Base-by-base conservation (phyloP, 2,797 vertebrate genomes). In the Betta splendens region DNA sequence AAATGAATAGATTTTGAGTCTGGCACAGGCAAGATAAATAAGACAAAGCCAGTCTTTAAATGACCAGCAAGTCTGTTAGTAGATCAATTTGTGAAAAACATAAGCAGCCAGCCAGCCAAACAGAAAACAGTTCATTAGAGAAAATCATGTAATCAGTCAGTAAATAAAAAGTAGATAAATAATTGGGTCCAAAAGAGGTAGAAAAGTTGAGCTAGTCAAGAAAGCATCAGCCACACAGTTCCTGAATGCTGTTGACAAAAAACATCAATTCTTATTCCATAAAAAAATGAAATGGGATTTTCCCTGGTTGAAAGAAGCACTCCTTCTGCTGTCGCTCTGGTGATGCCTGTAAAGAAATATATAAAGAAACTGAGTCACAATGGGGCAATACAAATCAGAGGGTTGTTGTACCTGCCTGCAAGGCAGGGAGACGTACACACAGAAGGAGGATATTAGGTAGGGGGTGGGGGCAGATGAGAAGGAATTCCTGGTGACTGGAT, bases 391-490 rank as follows among this genome's bases (percentile, higher is more conserved):
- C 82, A 72, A 91, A 90, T 90, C 81, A 79, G 77, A 88, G 59
- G 50, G 76, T 79, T 79, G 70, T 83, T 86, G 18, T 67, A 92
- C 93, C 91, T 94, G 90, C 91, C 89, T 87, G 79, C 69, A 73
- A 85, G 87, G 85, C 78, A 81, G 80, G 56, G 69, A 33, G 60
- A n/a, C n/a, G n/a, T n/a, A 28, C 26, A 28, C 43, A 21, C 8
- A 42, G 45, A 40, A 45, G 62, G 20, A 42, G 8, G 49, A 33
- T 23, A 36, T 43, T 58, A 12, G 7, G 29, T 44, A 17, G 20
- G 36, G 68, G 48, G 66, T 72, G 72, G 58, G 75, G 64, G 37
- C 45, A 37, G 53, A 49, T 16, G 9, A 3, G 16, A 49, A 35
- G 37, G 37, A 84, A 89, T 79, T 46, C 69, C 56, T 61, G 87